Base-by-base conservation (phyloP, 2,113 vertebrate species). In the Phainopepla nitens region DNA sequence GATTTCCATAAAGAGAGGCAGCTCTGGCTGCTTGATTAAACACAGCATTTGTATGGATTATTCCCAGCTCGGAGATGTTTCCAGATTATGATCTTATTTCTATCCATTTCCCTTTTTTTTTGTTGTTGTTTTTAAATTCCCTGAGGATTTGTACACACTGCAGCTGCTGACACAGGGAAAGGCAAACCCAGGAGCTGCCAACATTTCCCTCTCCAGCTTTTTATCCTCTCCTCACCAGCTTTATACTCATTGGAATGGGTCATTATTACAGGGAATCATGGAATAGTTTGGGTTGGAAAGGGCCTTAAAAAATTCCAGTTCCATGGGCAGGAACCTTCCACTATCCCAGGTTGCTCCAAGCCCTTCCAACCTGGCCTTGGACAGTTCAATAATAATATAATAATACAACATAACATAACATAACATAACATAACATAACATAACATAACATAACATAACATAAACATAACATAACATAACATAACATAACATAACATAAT, bases 181-280 rank as follows among this genome's bases (percentile, higher is more conserved):
- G 31, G 49, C 61, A 76, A 82, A 49, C 24, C 35, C 57, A 36
- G 28, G 27, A 54, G 15, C 51, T 23, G 24, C 27, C 15, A 41
- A 2, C 6, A 2, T 35, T 92, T 42, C 39, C 49, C 23, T 39
- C 29, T 79, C 36, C 28, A 27, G 35, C 7, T 83, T 79, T 75
- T 87, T 12, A 14, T 42, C 6, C 27, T 75, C 27, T 64, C 9
- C 80, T 68, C 33, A 8, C 16, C 49, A 82, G 1, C 19, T 10
- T 29, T 15, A 8, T 0, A 0, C 39, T 35, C 41, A 4, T 3
- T 2, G 2, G 9, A 17, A 24, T 6, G 5, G 47, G 24, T 3
- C 50, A 9, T 18, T 42, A 3, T 80, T 25, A 1, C 4, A 11
- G 19, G 66, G 76, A 64, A 33, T 21, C 31, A 7, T 19, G 42